Percentiles rank a stretch among this genome's conserved stretches.
phyloP scores from a whole-genome alignment of 2,888 invertebrate genomes.

The Toxonevra muliebris region DNA sequence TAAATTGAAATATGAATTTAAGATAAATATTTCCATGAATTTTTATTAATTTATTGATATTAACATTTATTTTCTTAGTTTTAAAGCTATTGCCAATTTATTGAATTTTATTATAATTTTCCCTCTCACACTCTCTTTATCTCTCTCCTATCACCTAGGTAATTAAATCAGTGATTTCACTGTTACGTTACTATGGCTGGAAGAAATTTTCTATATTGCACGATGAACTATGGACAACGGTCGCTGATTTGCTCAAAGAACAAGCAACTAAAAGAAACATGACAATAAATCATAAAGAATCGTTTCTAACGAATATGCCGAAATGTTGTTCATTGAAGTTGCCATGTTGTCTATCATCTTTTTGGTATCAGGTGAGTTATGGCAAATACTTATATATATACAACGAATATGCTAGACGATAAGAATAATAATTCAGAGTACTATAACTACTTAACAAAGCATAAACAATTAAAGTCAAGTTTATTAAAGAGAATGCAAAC shows the following conservation, averaged over 20 bases:
- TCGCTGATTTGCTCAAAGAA: conserved; percentile 81
- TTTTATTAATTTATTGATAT: too few relatives aligned
- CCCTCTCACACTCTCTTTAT: background rate
- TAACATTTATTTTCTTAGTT: too few relatives aligned
- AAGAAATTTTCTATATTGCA: conserved; percentile 90
- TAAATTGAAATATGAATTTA: too few relatives aligned
- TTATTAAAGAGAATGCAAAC: too few relatives aligned
- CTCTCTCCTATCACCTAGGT: conserved; percentile 70
- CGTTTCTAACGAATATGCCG: conserved; percentile 73
- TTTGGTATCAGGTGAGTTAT: conserved; percentile 78
- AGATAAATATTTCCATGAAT: too few relatives aligned
- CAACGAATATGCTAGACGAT: too few relatives aligned
- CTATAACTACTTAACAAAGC: too few relatives aligned
- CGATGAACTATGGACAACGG: conserved; percentile 82
- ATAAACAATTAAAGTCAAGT: too few relatives aligned
- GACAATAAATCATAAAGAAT: conserved; percentile 81
- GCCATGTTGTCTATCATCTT: conserved; percentile 79
- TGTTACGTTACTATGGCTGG: conserved; percentile 93
- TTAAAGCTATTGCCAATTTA: too few relatives aligned
- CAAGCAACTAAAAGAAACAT: conserved; percentile 81
- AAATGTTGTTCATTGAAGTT: conserved; percentile 81
- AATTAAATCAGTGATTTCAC: conserved; percentile 91
- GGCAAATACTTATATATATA: background rate
- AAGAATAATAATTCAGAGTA: too few relatives aligned
- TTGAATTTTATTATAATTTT: too few relatives aligned